Conservation (phyloP, 2,888 invertebrate genomes). For the Balanococcus diminutus region DNA sequence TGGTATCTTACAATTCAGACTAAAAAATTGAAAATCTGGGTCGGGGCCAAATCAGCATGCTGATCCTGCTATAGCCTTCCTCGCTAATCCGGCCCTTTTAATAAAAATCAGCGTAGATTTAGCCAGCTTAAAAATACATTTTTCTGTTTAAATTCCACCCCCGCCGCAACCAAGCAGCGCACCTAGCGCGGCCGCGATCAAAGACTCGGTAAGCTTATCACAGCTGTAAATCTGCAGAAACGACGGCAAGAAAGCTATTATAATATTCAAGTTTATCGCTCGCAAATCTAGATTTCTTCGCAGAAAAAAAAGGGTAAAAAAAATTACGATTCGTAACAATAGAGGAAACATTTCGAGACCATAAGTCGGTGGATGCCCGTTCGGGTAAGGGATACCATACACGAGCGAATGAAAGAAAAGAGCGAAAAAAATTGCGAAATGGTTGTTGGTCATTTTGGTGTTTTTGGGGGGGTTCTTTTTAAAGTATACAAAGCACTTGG, state of each 20-base stretch:
- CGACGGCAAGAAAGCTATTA: constrained; percentile 30
- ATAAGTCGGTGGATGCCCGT: neutral
- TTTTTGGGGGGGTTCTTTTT: neutral
- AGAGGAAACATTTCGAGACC: constrained; percentile 23
- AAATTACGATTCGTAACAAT: constrained; percentile 34
- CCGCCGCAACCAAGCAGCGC: neutral
- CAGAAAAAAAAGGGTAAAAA: neutral
- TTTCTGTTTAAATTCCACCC: neutral
- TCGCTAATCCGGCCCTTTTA: neutral
- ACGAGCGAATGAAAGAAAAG: neutral
- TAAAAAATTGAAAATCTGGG: too few relatives aligned
- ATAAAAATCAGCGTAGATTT: neutral
- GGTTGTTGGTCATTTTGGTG: constrained; percentile 25
- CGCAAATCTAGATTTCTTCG: constrained; percentile 15
- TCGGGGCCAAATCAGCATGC: too few relatives aligned
- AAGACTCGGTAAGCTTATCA: neutral
- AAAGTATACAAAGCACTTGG: constrained; percentile 29
- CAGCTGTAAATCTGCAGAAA: neutral
- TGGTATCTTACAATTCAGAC: too few relatives aligned
- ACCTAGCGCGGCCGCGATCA: neutral
- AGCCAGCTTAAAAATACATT: neutral
- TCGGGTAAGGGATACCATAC: too few relatives aligned
- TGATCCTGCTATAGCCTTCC: too few relatives aligned
- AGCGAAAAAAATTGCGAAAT: neutral
- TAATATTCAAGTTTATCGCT: constrained; percentile 35